phyloP scores from a whole-genome alignment of 35 echinoderm and acorn worm species.

The Apostichopus californicus region DNA sequence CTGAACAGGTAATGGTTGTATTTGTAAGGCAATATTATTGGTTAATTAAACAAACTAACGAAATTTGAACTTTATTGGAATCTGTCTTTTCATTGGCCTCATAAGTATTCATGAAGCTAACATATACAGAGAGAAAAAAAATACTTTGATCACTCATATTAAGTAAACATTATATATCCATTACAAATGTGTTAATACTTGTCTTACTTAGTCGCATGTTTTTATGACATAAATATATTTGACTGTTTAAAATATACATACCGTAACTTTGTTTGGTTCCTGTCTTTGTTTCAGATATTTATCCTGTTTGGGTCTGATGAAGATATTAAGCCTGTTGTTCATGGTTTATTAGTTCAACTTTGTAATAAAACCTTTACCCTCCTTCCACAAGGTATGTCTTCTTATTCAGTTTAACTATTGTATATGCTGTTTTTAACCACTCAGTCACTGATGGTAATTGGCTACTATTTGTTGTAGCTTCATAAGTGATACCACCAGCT shows the following conservation, averaged over 20 bases:
- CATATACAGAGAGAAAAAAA: background rate
- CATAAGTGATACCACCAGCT: too few relatives aligned
- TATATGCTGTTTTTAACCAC: background rate
- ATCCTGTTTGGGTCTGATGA: slow-evolving; percentile 68
- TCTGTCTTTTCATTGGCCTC: background rate
- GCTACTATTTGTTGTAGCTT: too few relatives aligned
- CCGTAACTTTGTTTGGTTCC: too few relatives aligned
- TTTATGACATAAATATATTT: background rate
- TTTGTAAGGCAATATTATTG: background rate
- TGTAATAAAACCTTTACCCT: slow-evolving; percentile 75
- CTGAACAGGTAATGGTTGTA: slow-evolving; percentile 71
- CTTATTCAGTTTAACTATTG: background rate
- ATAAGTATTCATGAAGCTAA: background rate
- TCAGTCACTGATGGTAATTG: too few relatives aligned
- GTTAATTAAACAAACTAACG: background rate
- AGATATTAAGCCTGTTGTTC: slow-evolving; percentile 56
- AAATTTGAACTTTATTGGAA: background rate
- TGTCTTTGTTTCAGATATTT: slow-evolving; percentile 60
- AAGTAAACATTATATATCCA: background rate
- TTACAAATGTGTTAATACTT: too few relatives aligned
- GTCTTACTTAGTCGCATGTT: too few relatives aligned
- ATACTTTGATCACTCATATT: background rate
- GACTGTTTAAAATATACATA: too few relatives aligned
- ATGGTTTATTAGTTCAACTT: slow-evolving; percentile 67
- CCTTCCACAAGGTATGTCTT: slow-evolving; percentile 67